Evolutionary conservation across 2,113 vertebrate species (phyloP), one percentile per base, ranked within the genome.

Genomic region (Sciurus niger): DNA sequence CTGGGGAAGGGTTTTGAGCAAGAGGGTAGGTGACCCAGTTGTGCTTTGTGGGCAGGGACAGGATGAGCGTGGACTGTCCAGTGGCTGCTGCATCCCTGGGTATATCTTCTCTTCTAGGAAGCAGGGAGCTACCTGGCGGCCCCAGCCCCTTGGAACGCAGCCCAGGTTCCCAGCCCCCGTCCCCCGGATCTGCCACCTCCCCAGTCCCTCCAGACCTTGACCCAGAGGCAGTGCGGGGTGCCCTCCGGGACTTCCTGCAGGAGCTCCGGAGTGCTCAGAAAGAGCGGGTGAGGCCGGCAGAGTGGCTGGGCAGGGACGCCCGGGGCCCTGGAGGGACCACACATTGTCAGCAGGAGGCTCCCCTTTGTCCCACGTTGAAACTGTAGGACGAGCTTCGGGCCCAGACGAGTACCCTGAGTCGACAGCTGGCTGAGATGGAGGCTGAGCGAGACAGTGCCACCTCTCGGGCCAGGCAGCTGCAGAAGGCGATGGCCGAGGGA

Each of bases 221-320:
- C 86, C 98, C 99, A 0, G 99, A 99, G 85, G 98, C 97, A 0
- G 99, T 99, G 83, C 98, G 98, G 6, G 98, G 97, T 0, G 98
- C 99, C 1, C 99, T 99, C 88, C 98, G 98, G 85, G 99, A 99
- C 13, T 99, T 99, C 97, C 98, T 99, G 51, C 99, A 98, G 46
- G 99, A 99, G 97, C 99, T 99, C 85, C 98, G 99, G 89, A 99
- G 99, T 0, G 63, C 99, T 0, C 99, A 99, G 97, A 98, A 98
- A 90, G 99, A 99, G 6, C 98, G 99, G 99, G 99, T 99, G 97
- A 65, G 89, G 37, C 20, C 8, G 58, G 25, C 40, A 2, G 24
- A 34, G 37, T 3, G 83, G 86, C 68, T 30, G 2, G 40, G 4
- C 3, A 16, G 90, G 85, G 74, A 48, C 28, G 88, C 72, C 1